phyloP scores from a whole-genome alignment of 2,888 invertebrate species.

The Sialis lutaria region DNA sequence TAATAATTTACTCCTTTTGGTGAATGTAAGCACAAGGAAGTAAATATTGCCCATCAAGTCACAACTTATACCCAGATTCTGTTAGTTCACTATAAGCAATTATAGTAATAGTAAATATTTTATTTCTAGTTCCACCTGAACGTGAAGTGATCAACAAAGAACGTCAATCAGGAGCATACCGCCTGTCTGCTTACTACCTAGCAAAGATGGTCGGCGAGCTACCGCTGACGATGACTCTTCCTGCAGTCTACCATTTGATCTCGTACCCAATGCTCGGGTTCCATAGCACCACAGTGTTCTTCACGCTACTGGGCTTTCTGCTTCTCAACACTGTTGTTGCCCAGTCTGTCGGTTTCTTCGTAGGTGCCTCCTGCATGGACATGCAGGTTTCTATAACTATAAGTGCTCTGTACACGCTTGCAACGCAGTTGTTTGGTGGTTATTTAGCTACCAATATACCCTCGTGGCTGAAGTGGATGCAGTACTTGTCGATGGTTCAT shows the following conservation, averaged over 20 bases:
- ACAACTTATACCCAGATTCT: too few relatives aligned
- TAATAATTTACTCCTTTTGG: too few relatives aligned
- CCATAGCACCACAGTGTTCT: slow-evolving; percentile 44
- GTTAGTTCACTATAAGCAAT: too few relatives aligned
- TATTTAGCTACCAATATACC: slow-evolving; percentile 59
- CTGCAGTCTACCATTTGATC: slow-evolving; percentile 57
- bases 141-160: slow-evolving; percentile 66
- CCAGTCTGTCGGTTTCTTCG: slow-evolving; percentile 63
- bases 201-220: slow-evolving; percentile 70
- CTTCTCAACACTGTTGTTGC: slow-evolving; percentile 55
- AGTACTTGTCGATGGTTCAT: slow-evolving; percentile 59
- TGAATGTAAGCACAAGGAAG: too few relatives aligned
- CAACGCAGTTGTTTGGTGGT: slow-evolving; percentile 59
- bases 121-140: slow-evolving; percentile 52
- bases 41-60: too few relatives aligned
- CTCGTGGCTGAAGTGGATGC: slow-evolving; percentile 53
- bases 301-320: slow-evolving; percentile 47
- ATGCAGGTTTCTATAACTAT: slow-evolving; percentile 62
- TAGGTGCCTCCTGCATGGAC: slow-evolving; percentile 61
- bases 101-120: background rate
- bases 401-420: slow-evolving; percentile 57
- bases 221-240: slow-evolving; percentile 54
- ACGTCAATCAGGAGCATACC: slow-evolving; percentile 57
- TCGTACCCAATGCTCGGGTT: slow-evolving; percentile 59
- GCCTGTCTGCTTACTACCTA: slow-evolving; percentile 62